Percentiles rank a stretch among this genome's conserved stretches.
These are phyloP conservation scores for Erebia epiphron DNA, from an alignment of 2,888 invertebrate species.

Conservation along the genomic window DNA sequence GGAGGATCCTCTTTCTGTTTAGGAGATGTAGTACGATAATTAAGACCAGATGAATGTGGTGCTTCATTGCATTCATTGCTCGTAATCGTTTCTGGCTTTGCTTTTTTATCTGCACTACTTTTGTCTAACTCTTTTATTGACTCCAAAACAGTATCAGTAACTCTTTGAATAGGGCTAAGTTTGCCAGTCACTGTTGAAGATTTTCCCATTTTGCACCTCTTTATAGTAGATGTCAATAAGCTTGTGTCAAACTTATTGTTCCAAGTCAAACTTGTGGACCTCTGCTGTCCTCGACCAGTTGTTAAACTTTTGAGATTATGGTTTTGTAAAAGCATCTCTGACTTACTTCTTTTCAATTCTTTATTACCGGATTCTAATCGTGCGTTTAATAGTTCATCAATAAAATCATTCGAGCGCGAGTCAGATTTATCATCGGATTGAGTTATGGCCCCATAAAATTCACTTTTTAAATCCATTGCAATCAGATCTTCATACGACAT, in stretches of 20 bases:
- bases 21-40: slow-evolving; percentile 66
- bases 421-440: slow-evolving; percentile 78
- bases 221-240: slow-evolving; percentile 83
- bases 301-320: slow-evolving; percentile 76
- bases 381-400: slow-evolving; percentile 82
- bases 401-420: slow-evolving; percentile 78
- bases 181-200: slow-evolving; percentile 72
- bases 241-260: slow-evolving; percentile 87
- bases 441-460: slow-evolving; percentile 77
- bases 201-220: slow-evolving; percentile 86
- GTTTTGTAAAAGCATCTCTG: slow-evolving; percentile 83
- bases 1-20: slow-evolving; percentile 68
- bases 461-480: slow-evolving; percentile 85
- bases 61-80: slow-evolving; percentile 59
- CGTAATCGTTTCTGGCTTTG: slow-evolving; percentile 59
- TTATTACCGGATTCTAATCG: slow-evolving; percentile 76
- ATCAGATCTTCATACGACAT: slow-evolving; percentile 87
- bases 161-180: slow-evolving; percentile 69
- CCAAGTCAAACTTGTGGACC: slow-evolving; percentile 87
- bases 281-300: slow-evolving; percentile 83
- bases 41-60: slow-evolving; percentile 75
- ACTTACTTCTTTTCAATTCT: slow-evolving; percentile 86
- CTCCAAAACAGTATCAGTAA: slow-evolving; percentile 63
- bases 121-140: slow-evolving; percentile 64
- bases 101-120: slow-evolving; percentile 59